These are phyloP conservation scores for Etheostoma spectabile DNA, from an alignment of 2,113 vertebrate species.

Conservation along the genomic window DNA sequence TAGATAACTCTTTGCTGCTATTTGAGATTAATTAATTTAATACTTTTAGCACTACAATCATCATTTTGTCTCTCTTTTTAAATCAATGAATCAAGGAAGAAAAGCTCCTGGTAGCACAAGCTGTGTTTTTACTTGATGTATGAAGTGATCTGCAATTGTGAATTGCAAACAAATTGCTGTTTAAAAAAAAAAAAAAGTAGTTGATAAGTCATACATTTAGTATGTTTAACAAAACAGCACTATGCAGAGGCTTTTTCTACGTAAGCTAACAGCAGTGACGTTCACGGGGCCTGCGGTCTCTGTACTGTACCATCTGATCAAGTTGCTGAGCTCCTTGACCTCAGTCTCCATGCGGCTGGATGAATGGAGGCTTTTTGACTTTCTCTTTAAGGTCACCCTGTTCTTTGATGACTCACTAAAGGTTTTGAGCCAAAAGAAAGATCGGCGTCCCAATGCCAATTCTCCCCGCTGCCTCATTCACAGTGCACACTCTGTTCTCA, in stretches of 20 bases:
- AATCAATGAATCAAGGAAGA: neutral
- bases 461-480: neutral
- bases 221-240: neutral
- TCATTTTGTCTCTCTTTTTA: neutral
- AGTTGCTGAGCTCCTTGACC: neutral
- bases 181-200: neutral
- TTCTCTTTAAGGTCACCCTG: neutral
- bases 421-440: neutral
- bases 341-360: neutral
- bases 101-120: neutral
- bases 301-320: neutral
- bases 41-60: neutral
- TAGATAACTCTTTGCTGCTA: neutral
- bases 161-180: neutral
- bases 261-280: neutral
- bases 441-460: neutral
- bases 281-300: neutral
- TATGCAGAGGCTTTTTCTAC: no score
- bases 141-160: neutral
- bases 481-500: slow-evolving; percentile 30
- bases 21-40: neutral
- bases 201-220: neutral
- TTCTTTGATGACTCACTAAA: slow-evolving; percentile 4
- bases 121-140: neutral
- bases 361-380: neutral